phyloP scores from a whole-genome alignment of 1,140 invertebrate genomes.

The Penaeus chinensis region DNA sequence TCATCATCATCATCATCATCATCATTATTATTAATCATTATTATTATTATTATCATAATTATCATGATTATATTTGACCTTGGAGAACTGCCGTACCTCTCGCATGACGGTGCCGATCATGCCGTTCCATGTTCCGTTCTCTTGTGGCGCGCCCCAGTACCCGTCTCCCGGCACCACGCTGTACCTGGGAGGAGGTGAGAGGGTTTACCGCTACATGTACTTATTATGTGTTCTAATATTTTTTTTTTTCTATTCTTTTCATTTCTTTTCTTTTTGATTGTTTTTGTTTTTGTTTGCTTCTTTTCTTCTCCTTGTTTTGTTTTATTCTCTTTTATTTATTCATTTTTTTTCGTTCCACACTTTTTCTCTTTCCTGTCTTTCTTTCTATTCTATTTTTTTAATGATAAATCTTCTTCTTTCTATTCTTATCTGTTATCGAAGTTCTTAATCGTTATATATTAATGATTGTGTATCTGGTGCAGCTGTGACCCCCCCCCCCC shows the following conservation, averaged over 20 bases:
- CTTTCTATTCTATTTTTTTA: too few relatives aligned
- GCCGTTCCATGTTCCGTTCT: conserved; percentile 48
- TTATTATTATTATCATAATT: not conserved
- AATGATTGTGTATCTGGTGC: too few relatives aligned
- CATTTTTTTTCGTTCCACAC: too few relatives aligned
- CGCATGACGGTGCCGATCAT: conserved; percentile 50
- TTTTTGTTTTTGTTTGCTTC: too few relatives aligned
- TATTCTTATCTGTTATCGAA: too few relatives aligned
- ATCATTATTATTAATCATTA: conserved; percentile 27
- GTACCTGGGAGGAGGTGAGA: conserved; percentile 21
- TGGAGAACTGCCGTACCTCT: conserved; percentile 6
- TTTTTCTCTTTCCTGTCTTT: too few relatives aligned
- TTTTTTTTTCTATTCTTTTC: not conserved
- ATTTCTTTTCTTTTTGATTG: not conserved
- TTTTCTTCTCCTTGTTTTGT: too few relatives aligned
- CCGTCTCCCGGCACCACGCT: conserved; percentile 44
- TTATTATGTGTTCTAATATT: not conserved
- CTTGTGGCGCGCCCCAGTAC: conserved; percentile 45
- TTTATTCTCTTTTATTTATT: too few relatives aligned
- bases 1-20: not conserved
- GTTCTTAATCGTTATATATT: too few relatives aligned
- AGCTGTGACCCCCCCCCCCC: too few relatives aligned
- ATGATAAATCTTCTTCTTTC: too few relatives aligned
- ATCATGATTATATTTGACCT: not conserved
- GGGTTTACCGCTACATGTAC: not conserved